Base-by-base conservation (phyloP, 2,888 invertebrate genomes). In the Melanargia galathea region DNA sequence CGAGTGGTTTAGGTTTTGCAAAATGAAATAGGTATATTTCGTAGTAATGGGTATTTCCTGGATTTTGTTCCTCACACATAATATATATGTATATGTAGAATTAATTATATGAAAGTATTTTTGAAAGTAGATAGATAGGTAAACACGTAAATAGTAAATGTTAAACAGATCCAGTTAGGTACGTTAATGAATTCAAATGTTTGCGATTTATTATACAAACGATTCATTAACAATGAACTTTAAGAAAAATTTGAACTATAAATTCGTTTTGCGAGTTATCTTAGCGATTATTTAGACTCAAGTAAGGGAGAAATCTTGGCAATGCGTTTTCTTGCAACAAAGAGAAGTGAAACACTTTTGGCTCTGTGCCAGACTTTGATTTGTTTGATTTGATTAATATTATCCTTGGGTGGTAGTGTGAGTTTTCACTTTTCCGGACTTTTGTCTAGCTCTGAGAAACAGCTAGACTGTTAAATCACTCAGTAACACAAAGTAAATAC, bases 301-400 rank as follows among this genome's bases (percentile, higher is more conserved):
- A 16, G 8, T 8, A 18, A 33, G 52, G 52, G 35, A 13, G 33
- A 52, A 52, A 35, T 52, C 33, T 52, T 52, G 52, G 35, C 52
- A 52, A 7, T 52, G 52, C 52, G 52, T 52, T 52, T 51, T 6
- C 33, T 51, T 52, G 30, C 30, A 35, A 35, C 52, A 35, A 52
- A 52, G 51, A 18, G 16, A 30, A 51, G 52, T 35, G 52, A 52
- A 52, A 52, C 33, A 52, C 35, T 33, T 18, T 33, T 52, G 52
- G 52, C 33, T 11, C 52, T 8, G 5, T 20, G 33, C 52, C 52
- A 35, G 52, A 20, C 33, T 20, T 48, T 26, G 48, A 24, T 65
- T 67, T 65, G 60, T 55, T 11, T n/a, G 52, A 35, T 59, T 45
- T 52, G 33, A 20, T 46, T 30, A n/a, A n/a, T 30, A 30, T 46